These are phyloP conservation scores for Megamerina dolium DNA, from an alignment of 2,888 invertebrate genomes.

Conservation along the genomic window DNA sequence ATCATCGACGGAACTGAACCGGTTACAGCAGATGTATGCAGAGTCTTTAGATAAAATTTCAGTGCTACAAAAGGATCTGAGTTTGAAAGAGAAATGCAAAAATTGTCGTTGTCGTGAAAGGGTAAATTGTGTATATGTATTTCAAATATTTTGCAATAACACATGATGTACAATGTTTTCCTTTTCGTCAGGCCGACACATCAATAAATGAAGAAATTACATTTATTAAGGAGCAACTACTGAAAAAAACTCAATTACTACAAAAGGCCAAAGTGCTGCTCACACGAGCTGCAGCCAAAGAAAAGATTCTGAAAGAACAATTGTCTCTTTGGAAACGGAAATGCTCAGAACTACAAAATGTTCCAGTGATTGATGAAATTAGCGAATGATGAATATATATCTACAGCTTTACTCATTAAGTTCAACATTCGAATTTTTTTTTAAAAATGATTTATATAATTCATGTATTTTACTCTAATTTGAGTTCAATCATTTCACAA, in stretches of 20 bases:
- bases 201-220: conserved; percentile 48
- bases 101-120: conserved; percentile 27
- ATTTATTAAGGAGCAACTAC: conserved; percentile 54
- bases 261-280: conserved; percentile 60
- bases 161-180: no score
- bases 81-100: conserved; percentile 30
- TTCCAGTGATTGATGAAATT: conserved; percentile 50
- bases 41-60: conserved; percentile 40
- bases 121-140: no score
- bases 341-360: conserved; percentile 49
- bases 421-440: no score
- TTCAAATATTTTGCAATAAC: no score
- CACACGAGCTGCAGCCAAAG: conserved; percentile 59
- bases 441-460: neutral
- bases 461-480: neutral
- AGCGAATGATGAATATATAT: conserved; percentile 39
- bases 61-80: conserved; percentile 39
- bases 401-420: no score
- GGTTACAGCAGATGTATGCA: conserved; percentile 39
- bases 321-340: conserved; percentile 45
- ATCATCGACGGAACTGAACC: conserved; percentile 25
- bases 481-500: neutral
- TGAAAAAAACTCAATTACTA: conserved; percentile 57
- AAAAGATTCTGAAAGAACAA: conserved; percentile 58
- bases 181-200: conserved; percentile 17